These are phyloP conservation scores for Ciconia maguari DNA, from an alignment of 2,113 vertebrate species.

Conservation along the genomic window DNA sequence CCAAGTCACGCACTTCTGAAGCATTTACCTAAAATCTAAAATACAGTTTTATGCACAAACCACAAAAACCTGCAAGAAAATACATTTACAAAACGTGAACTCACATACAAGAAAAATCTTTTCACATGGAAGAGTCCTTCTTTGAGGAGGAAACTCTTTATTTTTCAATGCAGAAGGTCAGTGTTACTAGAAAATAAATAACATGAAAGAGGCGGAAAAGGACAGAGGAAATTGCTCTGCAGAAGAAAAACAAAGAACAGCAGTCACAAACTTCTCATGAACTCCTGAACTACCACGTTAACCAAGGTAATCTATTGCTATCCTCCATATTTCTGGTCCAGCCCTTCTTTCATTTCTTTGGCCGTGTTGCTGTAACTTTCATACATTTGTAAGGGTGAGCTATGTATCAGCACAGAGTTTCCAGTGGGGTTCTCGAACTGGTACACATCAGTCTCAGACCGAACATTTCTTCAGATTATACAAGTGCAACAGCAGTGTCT, in stretches of 20 bases:
- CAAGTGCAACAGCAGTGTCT: background rate
- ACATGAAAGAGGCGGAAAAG: conserved; percentile 27
- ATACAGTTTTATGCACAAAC: background rate
- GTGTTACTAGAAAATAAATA: conserved; percentile 42
- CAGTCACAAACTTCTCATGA: conserved; percentile 45
- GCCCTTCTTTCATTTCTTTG: background rate
- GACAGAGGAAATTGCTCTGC: conserved; percentile 38
- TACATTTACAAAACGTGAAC: background rate
- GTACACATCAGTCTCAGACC: background rate
- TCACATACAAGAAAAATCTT: background rate
- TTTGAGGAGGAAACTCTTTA: background rate
- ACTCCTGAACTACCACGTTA: conserved; percentile 46
- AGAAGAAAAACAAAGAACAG: conserved; percentile 46
- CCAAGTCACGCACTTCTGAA: background rate
- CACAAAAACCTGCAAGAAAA: background rate
- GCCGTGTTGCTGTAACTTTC: background rate
- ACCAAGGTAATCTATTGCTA: conserved; percentile 28
- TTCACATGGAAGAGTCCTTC: background rate
- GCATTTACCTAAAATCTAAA: background rate
- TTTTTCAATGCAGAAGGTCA: conserved; percentile 27
- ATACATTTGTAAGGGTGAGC: background rate
- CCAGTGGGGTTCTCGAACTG: background rate
- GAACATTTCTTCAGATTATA: background rate
- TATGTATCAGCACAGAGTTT: background rate
- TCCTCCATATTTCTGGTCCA: background rate